phyloP scores from a whole-genome alignment of 2,797 vertebrate genomes.

The Hylomyscus alleni region DNA sequence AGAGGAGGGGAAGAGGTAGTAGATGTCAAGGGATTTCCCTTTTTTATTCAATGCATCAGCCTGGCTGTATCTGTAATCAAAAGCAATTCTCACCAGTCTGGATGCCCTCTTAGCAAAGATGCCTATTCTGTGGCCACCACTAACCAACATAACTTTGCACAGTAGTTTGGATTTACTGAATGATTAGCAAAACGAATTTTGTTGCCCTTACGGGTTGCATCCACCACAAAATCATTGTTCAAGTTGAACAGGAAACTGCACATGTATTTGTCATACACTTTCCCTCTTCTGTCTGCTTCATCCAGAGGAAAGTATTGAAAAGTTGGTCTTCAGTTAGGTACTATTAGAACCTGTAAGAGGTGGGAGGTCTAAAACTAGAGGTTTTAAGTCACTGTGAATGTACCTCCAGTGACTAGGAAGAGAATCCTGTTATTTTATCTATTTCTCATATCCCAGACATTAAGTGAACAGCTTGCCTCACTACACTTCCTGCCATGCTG shows the following conservation, averaged over 20 bases:
- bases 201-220: conserved; percentile 99
- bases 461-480: not conserved
- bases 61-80: conserved; percentile 93
- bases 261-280: no score
- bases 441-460: not conserved
- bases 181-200: conserved; percentile 99
- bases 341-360: not conserved
- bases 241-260: no score
- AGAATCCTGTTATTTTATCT: no score
- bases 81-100: conserved; percentile 99
- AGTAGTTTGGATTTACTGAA: conserved; percentile 99
- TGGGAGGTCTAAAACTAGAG: not conserved
- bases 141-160: conserved; percentile 99
- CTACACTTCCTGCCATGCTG: not conserved
- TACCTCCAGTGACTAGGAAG: not conserved
- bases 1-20: no score
- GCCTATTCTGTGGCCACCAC: conserved; percentile 98
- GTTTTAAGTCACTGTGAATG: not conserved
- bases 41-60: no score
- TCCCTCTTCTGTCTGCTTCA: no score
- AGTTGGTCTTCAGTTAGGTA: not conserved
- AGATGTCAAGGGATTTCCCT: no score
- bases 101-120: conserved; percentile 99
- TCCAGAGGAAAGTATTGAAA: not conserved
- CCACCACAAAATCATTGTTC: conserved; percentile 95